Conservation (phyloP, 2,797 vertebrate species). For the Tenualosa ilisha region DNA sequence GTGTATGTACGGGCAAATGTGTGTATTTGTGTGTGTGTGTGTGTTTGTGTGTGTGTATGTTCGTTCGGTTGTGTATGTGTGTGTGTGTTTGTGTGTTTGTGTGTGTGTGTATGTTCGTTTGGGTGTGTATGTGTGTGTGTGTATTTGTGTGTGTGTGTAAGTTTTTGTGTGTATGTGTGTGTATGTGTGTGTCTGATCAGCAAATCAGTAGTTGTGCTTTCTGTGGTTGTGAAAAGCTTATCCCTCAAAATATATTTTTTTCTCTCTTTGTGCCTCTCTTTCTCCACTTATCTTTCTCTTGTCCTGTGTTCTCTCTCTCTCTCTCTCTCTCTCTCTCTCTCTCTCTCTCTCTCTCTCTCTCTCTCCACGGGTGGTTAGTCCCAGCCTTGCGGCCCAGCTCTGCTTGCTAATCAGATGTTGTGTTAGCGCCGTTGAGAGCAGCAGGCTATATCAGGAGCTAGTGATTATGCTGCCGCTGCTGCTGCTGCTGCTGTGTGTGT, state of each 20-base stretch:
- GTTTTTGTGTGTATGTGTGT: not conserved
- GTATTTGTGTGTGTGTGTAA: not conserved
- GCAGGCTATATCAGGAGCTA: constrained; percentile 36
- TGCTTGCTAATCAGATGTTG: constrained; percentile 10
- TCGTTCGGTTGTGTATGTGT: not conserved
- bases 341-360: not conserved
- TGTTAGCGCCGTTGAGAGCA: not conserved
- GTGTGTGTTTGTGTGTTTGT: not conserved
- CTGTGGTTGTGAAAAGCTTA: not conserved
- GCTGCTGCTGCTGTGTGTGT: not conserved
- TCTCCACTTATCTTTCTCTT: not conserved
- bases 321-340: not conserved
- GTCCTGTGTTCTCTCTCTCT: not conserved
- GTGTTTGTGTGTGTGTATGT: not conserved
- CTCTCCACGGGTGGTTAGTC: not conserved
- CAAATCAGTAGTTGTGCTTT: not conserved
- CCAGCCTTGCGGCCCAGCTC: not conserved
- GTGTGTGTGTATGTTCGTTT: not conserved
- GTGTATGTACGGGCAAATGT: not conserved
- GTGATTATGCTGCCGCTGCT: constrained; percentile 21
- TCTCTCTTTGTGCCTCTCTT: not conserved
- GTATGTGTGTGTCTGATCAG: not conserved
- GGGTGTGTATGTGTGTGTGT: not conserved
- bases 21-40: not conserved
- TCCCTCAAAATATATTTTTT: not conserved